These are phyloP conservation scores for Altica lythri DNA, from an alignment of 2,888 invertebrate species.

Conservation along the genomic window DNA sequence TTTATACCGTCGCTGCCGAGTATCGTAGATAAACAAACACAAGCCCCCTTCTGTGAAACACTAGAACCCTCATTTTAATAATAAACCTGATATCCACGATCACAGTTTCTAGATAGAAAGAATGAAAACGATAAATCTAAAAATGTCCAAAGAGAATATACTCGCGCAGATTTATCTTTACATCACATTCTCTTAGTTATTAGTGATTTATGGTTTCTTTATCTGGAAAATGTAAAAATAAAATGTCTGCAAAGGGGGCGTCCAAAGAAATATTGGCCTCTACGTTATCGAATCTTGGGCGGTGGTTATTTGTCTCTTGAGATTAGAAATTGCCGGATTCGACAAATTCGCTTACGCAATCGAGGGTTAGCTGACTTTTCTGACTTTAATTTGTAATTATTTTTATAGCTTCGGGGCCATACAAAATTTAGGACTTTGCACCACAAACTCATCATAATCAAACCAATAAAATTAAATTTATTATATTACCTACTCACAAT, in stretches of 20 bases:
- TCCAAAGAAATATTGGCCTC: slow-evolving; percentile 34
- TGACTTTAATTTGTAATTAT: slow-evolving; percentile 32
- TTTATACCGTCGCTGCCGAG: slow-evolving; percentile 12
- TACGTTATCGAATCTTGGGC: slow-evolving; percentile 34
- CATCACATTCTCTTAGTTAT: slow-evolving; percentile 44
- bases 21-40: slow-evolving; percentile 29
- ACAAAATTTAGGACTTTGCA: slow-evolving; percentile 19
- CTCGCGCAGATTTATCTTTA: slow-evolving; percentile 44
- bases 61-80: slow-evolving; percentile 33
- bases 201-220: slow-evolving; percentile 47
- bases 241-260: slow-evolving; percentile 36
- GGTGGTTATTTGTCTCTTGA: slow-evolving; percentile 40
- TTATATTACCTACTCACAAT: no score
- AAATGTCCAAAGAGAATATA: slow-evolving; percentile 36
- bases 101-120: slow-evolving; percentile 34
- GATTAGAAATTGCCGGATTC: slow-evolving; percentile 44
- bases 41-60: slow-evolving; percentile 36
- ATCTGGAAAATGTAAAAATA: slow-evolving; percentile 45
- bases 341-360: slow-evolving; percentile 46
- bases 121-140: slow-evolving; percentile 38
- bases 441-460: no score
- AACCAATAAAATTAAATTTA: no score
- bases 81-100: slow-evolving; percentile 35
- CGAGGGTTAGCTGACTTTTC: slow-evolving; percentile 39
- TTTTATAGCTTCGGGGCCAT: slow-evolving; percentile 19